These are phyloP conservation scores for Pseudotriccus pelzelni DNA, from an alignment of 2,797 vertebrate genomes.

Conservation along the genomic window DNA sequence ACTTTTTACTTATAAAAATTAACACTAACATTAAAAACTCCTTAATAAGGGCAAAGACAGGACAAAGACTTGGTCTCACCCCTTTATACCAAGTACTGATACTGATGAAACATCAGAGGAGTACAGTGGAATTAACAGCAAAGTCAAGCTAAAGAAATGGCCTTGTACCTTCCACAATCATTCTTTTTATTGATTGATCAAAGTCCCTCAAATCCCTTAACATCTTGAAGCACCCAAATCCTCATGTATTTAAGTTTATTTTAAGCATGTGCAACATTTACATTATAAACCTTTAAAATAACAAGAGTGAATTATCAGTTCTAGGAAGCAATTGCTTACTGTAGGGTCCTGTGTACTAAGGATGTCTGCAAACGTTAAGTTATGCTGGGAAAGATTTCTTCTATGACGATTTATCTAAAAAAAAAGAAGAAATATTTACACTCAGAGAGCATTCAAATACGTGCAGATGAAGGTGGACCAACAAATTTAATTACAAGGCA, in stretches of 20 bases:
- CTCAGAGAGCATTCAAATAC: background rate
- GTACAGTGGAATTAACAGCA: background rate
- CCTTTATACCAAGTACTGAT: background rate
- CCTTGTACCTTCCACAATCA: background rate
- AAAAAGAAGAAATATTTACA: background rate
- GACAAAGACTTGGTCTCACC: background rate
- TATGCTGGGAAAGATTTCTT: slow-evolving; percentile 82
- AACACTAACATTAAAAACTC: background rate
- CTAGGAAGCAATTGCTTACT: slow-evolving; percentile 62
- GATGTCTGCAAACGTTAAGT: slow-evolving; percentile 67
- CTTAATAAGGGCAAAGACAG: background rate
- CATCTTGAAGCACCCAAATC: background rate
- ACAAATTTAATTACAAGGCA: background rate
- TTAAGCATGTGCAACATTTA: background rate
- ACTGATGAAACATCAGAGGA: background rate
- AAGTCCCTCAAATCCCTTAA: background rate
- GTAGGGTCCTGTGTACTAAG: slow-evolving; percentile 68
- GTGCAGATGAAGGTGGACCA: background rate
- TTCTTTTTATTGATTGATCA: slow-evolving; percentile 23
- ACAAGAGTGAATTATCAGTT: background rate
- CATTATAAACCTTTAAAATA: background rate
- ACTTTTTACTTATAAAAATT: background rate
- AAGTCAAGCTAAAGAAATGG: background rate
- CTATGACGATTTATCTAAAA: slow-evolving; percentile 77
- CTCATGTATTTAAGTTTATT: background rate